These are phyloP conservation scores for Trichonephila clavata DNA, from an alignment of 1,140 invertebrate species.

Conservation along the genomic window DNA sequence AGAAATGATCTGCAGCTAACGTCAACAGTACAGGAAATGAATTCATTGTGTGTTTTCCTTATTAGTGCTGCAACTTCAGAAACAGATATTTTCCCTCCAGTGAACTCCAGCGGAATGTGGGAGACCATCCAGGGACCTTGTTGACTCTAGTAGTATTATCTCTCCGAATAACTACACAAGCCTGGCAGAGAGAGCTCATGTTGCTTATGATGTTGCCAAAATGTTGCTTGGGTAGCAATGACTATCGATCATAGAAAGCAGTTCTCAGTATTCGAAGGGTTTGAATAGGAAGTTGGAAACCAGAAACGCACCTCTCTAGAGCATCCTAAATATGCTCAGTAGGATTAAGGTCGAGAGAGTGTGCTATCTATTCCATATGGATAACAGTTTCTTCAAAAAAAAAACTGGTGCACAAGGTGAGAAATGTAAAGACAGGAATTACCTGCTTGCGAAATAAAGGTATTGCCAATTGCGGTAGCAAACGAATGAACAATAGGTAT, in stretches of 20 bases:
- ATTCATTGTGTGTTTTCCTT: too few species aligned
- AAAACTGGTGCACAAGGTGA: neutral
- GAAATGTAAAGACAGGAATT: neutral
- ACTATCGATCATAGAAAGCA: neutral
- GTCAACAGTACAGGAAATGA: too few species aligned
- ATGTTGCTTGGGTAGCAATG: neutral
- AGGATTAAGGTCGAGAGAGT: neutral
- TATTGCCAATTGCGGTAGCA: neutral
- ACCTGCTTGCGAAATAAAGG: neutral
- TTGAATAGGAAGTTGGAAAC: neutral
- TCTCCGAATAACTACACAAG: neutral
- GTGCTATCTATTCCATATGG: neutral
- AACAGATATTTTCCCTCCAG: too few species aligned
- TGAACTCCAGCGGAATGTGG: too few species aligned
- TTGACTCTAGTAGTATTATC: too few species aligned
- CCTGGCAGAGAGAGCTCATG: neutral
- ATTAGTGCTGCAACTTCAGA: too few species aligned
- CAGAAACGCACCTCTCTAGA: neutral
- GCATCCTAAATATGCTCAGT: neutral
- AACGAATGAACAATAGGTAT: neutral
- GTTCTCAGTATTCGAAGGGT: neutral
- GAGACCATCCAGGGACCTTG: too few species aligned
- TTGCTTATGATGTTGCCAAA: neutral
- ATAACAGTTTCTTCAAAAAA: neutral
- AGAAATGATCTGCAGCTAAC: too few species aligned